These are phyloP conservation scores for Strix uralensis DNA, from an alignment of 2,113 vertebrate species.

Conservation along the genomic window DNA sequence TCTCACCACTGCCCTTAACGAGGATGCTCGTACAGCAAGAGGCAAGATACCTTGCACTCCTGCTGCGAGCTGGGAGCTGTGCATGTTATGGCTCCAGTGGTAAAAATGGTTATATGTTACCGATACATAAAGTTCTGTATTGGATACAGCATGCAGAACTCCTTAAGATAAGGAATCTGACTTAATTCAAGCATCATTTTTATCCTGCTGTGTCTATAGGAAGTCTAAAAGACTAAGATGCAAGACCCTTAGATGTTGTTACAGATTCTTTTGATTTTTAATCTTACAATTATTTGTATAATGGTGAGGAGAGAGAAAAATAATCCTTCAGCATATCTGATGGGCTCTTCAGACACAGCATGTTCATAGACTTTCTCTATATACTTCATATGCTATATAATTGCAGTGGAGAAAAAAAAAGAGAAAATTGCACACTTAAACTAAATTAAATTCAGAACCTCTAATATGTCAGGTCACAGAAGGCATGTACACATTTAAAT, in stretches of 20 bases:
- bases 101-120: not conserved
- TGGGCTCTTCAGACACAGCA: not conserved
- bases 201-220: not conserved
- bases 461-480: constrained; percentile 35
- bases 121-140: not conserved
- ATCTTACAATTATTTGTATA: not conserved
- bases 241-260: not conserved
- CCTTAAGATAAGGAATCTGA: not conserved
- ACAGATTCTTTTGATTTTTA: not conserved
- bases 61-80: not conserved
- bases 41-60: not conserved
- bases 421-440: constrained; percentile 9
- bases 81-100: not conserved
- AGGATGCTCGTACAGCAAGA: not conserved
- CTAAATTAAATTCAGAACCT: constrained; percentile 40
- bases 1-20: not conserved
- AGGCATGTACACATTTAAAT: constrained; percentile 38
- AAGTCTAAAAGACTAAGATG: not conserved
- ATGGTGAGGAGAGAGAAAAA: not conserved
- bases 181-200: not conserved
- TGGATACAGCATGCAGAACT: not conserved
- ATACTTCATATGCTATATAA: not conserved
- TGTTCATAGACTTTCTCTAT: not conserved
- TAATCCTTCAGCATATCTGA: not conserved
- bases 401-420: not conserved